Base-by-base conservation (phyloP, 2,888 invertebrate species). In the Beris morrisii region DNA sequence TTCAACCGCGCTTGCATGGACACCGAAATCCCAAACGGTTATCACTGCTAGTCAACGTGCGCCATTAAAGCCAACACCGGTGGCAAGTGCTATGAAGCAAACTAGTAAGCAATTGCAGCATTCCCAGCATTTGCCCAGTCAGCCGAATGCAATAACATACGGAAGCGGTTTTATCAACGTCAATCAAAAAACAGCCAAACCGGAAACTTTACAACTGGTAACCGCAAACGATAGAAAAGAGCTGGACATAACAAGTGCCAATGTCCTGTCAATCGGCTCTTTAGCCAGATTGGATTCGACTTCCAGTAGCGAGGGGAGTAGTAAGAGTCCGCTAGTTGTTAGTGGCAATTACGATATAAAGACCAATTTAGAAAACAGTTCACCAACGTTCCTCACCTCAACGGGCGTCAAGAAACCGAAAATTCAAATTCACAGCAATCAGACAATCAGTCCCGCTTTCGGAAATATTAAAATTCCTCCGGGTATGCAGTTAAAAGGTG, bases 401-500 rank as follows among this genome's bases (percentile, higher is more conserved):
- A 6, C 52, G 2, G 13, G 15, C 0, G 64, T 45, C 5, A 55
- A 13, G 63, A 77, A 72, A 53, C 71, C 66, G n/a, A 73, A 72
- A 67, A 72, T 73, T 32, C 72, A 73, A 57, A 73, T 73, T 28
- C 71, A 71, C 45, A 73, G 67, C 68, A 70, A 72, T 55, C 73
- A 73, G 53, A 71, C 72, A 7, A 69, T 73, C 13, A 70, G 67
- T 66, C 72, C 72, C 32, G 68, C 66, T 5, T 67, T 69, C 38
- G 58, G 69, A 15, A 72, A 65, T 55, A 43, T 79, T 6, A 79
- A 78, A 69, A 69, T 79, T 28, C 64, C 69, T 7, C 57, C 72
- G 67, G 73, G 63, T 67, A 72, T 63, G 72, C 74, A 73, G 45
- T 69, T 78, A 32, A 79, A 79, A 68, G 75, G 75, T 68, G 74